Conservation (phyloP, 2,113 vertebrate genomes). For the Otus sunia region DNA sequence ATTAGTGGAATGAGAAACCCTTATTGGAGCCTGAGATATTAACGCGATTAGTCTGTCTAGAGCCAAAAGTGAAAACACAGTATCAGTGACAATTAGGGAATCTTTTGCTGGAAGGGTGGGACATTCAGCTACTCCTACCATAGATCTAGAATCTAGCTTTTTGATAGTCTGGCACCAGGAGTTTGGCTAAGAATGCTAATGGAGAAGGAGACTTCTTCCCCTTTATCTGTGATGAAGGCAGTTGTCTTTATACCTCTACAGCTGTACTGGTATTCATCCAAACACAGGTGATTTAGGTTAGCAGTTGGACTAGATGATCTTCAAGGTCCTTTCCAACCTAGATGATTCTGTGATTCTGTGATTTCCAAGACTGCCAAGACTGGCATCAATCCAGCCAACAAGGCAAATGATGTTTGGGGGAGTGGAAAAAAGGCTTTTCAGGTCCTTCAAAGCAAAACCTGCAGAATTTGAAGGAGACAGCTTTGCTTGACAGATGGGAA, state of each 20-base stretch:
- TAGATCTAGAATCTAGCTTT: not conserved
- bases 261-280: not conserved
- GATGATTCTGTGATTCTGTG: not conserved
- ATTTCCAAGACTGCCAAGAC: not conserved
- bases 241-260: not conserved
- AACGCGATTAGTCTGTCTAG: not conserved
- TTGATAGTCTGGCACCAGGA: not conserved
- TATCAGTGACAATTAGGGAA: not conserved
- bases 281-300: not conserved
- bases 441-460: not conserved
- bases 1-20: not conserved
- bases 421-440: not conserved
- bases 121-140: not conserved
- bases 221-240: not conserved
- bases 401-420: not conserved
- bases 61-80: not conserved
- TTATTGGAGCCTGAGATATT: not conserved
- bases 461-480: not conserved
- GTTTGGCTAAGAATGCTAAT: not conserved
- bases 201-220: not conserved
- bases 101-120: not conserved
- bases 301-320: too few relatives aligned
- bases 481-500: not conserved
- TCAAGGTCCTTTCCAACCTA: too few relatives aligned
- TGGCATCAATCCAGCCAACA: not conserved